Base-by-base conservation (phyloP, 1,140 invertebrate species). In the Tyrophagus putrescentiae region DNA sequence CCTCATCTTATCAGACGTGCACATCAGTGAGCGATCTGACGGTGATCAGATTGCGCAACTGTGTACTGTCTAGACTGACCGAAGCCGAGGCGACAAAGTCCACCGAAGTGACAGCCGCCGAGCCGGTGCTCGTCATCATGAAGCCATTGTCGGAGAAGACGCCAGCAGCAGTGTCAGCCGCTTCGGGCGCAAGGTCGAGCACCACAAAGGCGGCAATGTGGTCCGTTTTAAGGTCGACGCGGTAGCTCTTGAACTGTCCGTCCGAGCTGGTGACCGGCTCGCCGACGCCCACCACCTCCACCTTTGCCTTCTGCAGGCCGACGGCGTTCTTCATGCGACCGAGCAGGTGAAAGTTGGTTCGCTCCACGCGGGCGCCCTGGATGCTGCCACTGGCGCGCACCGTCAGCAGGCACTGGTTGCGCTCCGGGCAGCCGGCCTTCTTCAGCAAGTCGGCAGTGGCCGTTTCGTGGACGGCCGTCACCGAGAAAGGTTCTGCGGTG, bases 121-220 rank as follows among this genome's bases (percentile, higher is more conserved):
- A n/a, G n/a, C n/a, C n/a, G n/a, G n/a, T n/a, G n/a, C n/a, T 59
- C 4, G 23, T 42, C 11, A 60, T 1, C 25, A 74, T 65, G 64
- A 83, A 83, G 4, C 81, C 82, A 72, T 83, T 83, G 64, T 80
- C 75, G 3, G 77, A 79, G 68, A 83, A 83, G 56, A 67, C 69
- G 3, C 80, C 81, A 39, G 21, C 53, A 16, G 71, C n/a, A n/a
- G n/a, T n/a, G n/a, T n/a, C 63, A 21, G 69, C 67, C 13, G 65
- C 64, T n/a, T n/a, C 65, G 4, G 45, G 16, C 21, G 29, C 29
- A n/a, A 62, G 41, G 60, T 82, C 79, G 6, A 84, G 60, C 78
- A 79, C 82, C 0, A 82, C 78, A 68, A 83, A 84, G 16, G 78
- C 70, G 32, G 78, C 77, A 57, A 80, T 71, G 9, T 69, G 67